Conservation (phyloP, 2,797 vertebrate species). For the Epinephelus malabaricus region DNA sequence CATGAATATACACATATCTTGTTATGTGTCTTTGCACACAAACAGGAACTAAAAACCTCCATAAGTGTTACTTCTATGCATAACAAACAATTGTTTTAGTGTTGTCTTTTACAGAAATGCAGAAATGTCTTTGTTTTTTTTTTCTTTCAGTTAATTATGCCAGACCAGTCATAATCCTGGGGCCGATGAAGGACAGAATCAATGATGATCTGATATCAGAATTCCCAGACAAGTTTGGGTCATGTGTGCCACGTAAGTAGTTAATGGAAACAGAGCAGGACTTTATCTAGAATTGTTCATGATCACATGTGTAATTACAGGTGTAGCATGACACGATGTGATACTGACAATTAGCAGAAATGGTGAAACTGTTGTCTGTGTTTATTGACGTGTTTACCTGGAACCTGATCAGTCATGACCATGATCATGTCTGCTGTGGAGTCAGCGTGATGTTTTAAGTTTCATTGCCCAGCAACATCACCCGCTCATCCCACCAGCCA, state of each 20-base stretch:
- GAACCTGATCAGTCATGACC: not conserved
- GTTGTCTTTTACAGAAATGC: not conserved
- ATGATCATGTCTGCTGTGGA: not conserved
- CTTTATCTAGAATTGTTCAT: not conserved
- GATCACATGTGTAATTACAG: not conserved
- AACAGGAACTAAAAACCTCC: too few relatives aligned
- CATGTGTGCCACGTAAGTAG: conserved; percentile 97
- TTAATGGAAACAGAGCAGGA: not conserved
- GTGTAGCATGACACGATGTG: not conserved
- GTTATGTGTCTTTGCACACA: too few relatives aligned
- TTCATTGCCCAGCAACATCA: conserved; percentile 1
- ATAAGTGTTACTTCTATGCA: not conserved
- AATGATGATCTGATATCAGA: conserved; percentile 98
- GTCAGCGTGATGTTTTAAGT: not conserved
- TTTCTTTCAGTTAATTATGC: conserved; percentile 92
- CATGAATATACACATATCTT: not conserved
- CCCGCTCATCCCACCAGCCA: not conserved
- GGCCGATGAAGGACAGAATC: conserved; percentile 98
- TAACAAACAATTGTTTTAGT: not conserved
- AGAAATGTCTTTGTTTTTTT: conserved; percentile 18
- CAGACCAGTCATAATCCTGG: conserved; percentile 96
- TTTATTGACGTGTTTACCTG: conserved; percentile 6
- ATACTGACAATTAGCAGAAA: not conserved
- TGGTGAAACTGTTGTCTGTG: not conserved
- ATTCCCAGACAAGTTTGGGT: conserved; percentile 98